These are phyloP conservation scores for Melospiza georgiana DNA, from an alignment of 2,113 vertebrate genomes.

Conservation along the genomic window DNA sequence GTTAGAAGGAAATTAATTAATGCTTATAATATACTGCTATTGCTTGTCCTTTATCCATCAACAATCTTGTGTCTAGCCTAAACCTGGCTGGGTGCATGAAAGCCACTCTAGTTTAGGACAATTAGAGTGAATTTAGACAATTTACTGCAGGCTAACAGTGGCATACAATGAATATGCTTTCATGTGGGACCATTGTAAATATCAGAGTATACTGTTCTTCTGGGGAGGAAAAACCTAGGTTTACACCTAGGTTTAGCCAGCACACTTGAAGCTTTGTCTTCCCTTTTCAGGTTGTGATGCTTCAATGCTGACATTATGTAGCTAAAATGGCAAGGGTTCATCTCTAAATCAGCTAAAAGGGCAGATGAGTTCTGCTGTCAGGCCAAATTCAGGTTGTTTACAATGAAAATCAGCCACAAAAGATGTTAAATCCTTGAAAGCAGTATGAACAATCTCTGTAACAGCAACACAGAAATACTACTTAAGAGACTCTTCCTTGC, in stretches of 20 bases:
- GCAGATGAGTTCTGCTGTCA: neutral
- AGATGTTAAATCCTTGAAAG: neutral
- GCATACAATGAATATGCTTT: neutral
- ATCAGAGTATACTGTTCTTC: neutral
- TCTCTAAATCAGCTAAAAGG: neutral
- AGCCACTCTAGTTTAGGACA: neutral
- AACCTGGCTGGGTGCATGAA: neutral
- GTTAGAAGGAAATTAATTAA: neutral
- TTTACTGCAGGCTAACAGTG: neutral
- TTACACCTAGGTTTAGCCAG: neutral
- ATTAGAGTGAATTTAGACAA: neutral
- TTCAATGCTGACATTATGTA: neutral
- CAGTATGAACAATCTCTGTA: neutral
- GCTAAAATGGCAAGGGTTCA: neutral
- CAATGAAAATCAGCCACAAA: neutral
- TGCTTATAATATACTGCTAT: neutral
- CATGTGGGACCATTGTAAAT: neutral
- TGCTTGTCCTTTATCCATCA: neutral
- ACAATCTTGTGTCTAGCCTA: neutral
- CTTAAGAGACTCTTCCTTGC: neutral
- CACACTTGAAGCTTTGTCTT: neutral
- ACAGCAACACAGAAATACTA: neutral
- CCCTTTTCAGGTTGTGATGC: neutral
- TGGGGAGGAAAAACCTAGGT: accelerated
- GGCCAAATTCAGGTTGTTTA: neutral